These are phyloP conservation scores for Notamacropus eugenii DNA, from an alignment of 2,797 vertebrate species.

Conservation along the genomic window DNA sequence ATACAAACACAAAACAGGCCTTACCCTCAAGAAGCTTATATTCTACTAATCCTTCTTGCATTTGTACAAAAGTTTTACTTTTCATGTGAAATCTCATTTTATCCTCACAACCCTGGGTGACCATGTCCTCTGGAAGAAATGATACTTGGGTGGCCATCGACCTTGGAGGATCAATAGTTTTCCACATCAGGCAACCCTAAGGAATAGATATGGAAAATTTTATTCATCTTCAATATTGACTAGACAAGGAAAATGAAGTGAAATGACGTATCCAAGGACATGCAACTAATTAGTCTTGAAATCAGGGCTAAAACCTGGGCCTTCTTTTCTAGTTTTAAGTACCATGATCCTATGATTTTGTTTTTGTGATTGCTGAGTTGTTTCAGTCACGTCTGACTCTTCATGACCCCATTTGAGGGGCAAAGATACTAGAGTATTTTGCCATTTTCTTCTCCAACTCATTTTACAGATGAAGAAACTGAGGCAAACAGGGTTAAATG, in stretches of 20 bases:
- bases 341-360: background rate
- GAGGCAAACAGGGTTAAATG: background rate
- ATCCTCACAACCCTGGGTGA: background rate
- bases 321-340: conserved; percentile 1
- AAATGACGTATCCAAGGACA: background rate
- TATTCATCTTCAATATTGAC: background rate
- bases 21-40: background rate
- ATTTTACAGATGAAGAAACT: background rate
- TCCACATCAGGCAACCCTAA: background rate
- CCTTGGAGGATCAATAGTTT: background rate
- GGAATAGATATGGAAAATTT: background rate
- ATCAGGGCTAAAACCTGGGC: rapidly evolving
- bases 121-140: background rate
- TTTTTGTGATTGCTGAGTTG: background rate
- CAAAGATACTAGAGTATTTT: background rate
- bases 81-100: background rate
- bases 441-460: background rate
- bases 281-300: background rate
- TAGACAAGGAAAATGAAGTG: background rate
- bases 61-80: background rate
- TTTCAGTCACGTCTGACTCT: no score
- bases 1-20: background rate
- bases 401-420: background rate
- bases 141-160: background rate
- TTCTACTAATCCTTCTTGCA: background rate